Evolutionary conservation across 2,113 vertebrate genomes (phyloP).

Genomic region (Corythaeola cristata): DNA sequence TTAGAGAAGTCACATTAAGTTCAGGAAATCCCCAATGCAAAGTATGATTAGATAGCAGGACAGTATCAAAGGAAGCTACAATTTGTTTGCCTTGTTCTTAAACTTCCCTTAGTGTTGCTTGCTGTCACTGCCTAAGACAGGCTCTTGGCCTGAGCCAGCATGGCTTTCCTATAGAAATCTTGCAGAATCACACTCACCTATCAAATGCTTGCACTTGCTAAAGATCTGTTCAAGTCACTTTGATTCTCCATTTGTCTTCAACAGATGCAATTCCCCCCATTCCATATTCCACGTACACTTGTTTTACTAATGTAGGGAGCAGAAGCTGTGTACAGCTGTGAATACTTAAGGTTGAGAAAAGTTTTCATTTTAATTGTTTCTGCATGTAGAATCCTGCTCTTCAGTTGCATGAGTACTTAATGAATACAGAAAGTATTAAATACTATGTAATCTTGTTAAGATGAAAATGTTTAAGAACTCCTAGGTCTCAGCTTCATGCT

Average conservation of each 20-base stretch:
- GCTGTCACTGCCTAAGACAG: not conserved
- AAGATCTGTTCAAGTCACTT: not conserved
- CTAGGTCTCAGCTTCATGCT: not conserved
- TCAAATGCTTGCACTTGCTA: not conserved
- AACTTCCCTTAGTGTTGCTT: not conserved
- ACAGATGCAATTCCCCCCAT: not conserved
- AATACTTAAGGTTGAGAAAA: not conserved
- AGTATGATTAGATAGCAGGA: not conserved
- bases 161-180: not conserved
- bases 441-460: not conserved
- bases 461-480: not conserved
- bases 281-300: not conserved
- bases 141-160: not conserved
- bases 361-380: not conserved
- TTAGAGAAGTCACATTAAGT: not conserved
- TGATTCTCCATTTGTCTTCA: not conserved
- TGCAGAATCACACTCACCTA: not conserved
- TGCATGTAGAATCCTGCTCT: not conserved
- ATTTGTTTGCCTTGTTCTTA: not conserved
- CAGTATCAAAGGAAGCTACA: not conserved
- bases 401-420: fast-evolving
- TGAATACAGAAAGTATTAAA: not conserved
- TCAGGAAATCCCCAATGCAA: not conserved
- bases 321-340: not conserved
- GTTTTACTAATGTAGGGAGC: not conserved